Evolutionary conservation across 1,140 invertebrate species (phyloP).

Genomic region (Polyergus mexicanus): DNA sequence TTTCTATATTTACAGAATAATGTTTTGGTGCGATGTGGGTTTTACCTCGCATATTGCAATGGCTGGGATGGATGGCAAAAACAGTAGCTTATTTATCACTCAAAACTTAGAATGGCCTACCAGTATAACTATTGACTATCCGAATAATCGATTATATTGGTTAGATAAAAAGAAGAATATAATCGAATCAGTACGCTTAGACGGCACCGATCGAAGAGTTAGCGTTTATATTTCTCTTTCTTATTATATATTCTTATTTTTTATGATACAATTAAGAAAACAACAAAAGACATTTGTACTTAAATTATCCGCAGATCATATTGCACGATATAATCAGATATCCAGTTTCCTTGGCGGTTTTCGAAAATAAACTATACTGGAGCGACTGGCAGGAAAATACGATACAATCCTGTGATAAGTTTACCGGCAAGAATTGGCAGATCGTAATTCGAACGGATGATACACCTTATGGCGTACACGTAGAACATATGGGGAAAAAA

Average conservation of each 20-base stretch:
- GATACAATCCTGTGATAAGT: slow-evolving; percentile 90
- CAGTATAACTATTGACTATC: slow-evolving; percentile 95
- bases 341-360: slow-evolving; percentile 94
- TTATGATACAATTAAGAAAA: neutral
- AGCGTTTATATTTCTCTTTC: neutral
- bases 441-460: slow-evolving; percentile 86
- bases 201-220: slow-evolving; percentile 90
- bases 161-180: slow-evolving; percentile 91
- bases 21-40: slow-evolving; percentile 96
- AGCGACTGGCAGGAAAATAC: slow-evolving; percentile 91
- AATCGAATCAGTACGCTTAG: slow-evolving; percentile 92
- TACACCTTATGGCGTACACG: slow-evolving; percentile 88
- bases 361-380: slow-evolving; percentile 96
- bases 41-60: slow-evolving; percentile 90
- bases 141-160: slow-evolving; percentile 93
- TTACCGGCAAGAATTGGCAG: slow-evolving; percentile 88
- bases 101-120: slow-evolving; percentile 94
- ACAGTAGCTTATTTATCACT: slow-evolving; percentile 84
- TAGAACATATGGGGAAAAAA: slow-evolving; percentile 90
- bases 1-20: slow-evolving; percentile 84
- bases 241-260: neutral
- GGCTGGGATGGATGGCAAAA: slow-evolving; percentile 95
- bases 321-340: slow-evolving; percentile 89
- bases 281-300: neutral
- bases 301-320: slow-evolving; percentile 81